Evolutionary conservation across 2,797 vertebrate species (phyloP), one percentile per base, ranked within the genome.

Genomic region (Antrozous pallidus): DNA sequence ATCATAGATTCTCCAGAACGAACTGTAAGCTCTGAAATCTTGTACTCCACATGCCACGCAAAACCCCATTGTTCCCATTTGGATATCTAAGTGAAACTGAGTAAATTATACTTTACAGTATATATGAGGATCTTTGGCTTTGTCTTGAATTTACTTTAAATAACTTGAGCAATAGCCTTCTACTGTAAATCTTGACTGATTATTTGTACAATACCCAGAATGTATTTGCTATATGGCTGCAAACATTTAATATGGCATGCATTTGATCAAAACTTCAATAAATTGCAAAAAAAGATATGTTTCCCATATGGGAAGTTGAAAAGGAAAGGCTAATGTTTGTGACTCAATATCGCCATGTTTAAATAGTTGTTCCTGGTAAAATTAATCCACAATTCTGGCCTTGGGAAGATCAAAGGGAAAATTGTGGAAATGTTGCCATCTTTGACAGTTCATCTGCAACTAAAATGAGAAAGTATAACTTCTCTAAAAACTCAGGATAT

Each of bases 221-320:
- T 82, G n/a, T 12, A 69, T 85, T 94, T 4, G 6, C 36, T 79
- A 0, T 73, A 24, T 36, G 51, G 3, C 77, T 95, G 47, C 70
- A 91, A 95, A 75, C 73, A 88, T 93, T 90, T n/a, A 94, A 78
- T 49, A 3, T 63, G 74, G 70, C 42, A 92, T 93, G 58, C 36
- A 85, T 42, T 78, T 77, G 69, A 54, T 92, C 47, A 86, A 89
- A 96, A 91, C 22, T 63, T 90, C 45, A 93, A 88, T 87, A 91
- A 87, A 91, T 13, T 84, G 22, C 70, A 91, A 94, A 47, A 84
- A 94, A 47, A 88, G 18, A 88, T 95, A 93, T 96, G 77, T 82
- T 96, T 89, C 38, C 91, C 94, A 96, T 81, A 90, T 95, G 94
- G 45, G 6, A 94, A 88, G 80, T 51, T 14, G 0, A 61, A 94